Base-by-base conservation (phyloP, 2,797 vertebrate genomes). In the Otolemur crassicaudatus region DNA sequence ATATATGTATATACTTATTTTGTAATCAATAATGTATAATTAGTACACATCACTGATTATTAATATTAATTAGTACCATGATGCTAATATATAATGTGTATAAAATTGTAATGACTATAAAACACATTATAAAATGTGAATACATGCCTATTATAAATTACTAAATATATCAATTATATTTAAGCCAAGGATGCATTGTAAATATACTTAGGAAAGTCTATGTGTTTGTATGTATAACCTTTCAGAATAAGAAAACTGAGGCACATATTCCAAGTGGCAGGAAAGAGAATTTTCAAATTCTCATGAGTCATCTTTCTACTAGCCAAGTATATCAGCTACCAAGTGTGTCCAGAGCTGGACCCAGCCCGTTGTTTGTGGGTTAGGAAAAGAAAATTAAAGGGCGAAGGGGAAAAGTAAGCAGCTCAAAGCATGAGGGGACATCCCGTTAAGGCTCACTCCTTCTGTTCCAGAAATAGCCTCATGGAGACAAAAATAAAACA, bases 171-270 rank as follows among this genome's bases (percentile, higher is more conserved):
- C 10, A 25, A 43, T 31, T 31, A 56, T 69, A 70, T 88, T 92
- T 73, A 79, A 58, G 40, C 84, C 31, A 80, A 92, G 43, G 37
- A 61, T 61, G 27, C 79, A 81, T 91, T 61, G 70, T 43, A 73
- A 85, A 93, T 31, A n/a, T n/a, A 53, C 77, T 61, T 77, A 49
- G 90, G 29, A 29, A 65, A 29, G 2, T 61, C 20, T 43, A 22
- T 73, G 5, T 46, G 31, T 87, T 0, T 53, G 20, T n/a, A 34
- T 46, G 13, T 46, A 3, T 43, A 63, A 9, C 4, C 5, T 77
- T 87, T 90, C 58, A 75, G 56, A 90, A 91, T 84, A 29, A 83
- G 29, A 90, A 91, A 95, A 63, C 31, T n/a, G 56, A 92, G 29
- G 19, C 27, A 92, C 27, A 22, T 73, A 65, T 72, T 91, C 34